phyloP scores from a whole-genome alignment of 92 coral and sea anemone genomes.

The Porites rus region DNA sequence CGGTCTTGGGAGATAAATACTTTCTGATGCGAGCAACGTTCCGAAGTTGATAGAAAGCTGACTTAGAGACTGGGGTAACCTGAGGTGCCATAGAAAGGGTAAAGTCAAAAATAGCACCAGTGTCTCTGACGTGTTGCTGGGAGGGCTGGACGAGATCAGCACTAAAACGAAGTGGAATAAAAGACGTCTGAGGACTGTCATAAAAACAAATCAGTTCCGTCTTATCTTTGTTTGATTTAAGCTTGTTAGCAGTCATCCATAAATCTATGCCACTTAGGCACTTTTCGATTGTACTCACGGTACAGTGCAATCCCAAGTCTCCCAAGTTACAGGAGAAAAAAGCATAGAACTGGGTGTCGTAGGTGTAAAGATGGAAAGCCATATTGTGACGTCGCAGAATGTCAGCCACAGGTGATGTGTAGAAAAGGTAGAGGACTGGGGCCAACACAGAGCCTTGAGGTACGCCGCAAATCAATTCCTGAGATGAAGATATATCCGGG shows the following conservation, averaged over 20 bases:
- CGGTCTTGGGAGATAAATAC: constrained; percentile 2
- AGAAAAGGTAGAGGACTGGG: too few species aligned
- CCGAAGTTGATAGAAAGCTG: constrained; percentile 6
- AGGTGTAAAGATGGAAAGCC: constrained; percentile 24
- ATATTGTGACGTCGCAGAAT: too few species aligned
- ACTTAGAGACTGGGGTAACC: constrained; percentile 1
- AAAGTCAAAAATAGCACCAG: constrained; percentile 21
- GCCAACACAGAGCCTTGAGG: too few species aligned
- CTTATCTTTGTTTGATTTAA: background rate
- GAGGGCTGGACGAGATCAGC: constrained; percentile 4
- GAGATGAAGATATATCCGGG: too few species aligned
- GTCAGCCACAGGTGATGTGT: too few species aligned
- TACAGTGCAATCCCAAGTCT: too few species aligned
- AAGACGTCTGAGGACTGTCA: background rate
- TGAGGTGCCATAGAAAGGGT: constrained; percentile 21
- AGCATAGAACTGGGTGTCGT: constrained; percentile 23
- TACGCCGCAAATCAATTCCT: too few species aligned
- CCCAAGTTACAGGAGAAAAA: too few species aligned
- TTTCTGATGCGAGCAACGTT: constrained; percentile 21
- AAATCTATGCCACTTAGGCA: background rate
- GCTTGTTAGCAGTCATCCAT: constrained; percentile 38
- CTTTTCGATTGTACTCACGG: too few species aligned
- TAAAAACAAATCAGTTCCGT: constrained; percentile 25
- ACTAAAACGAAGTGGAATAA: background rate
- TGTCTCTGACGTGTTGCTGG: constrained; percentile 16